Base-by-base conservation (phyloP, 2,797 vertebrate genomes). In the Ptychobarbus kaznakovi region DNA sequence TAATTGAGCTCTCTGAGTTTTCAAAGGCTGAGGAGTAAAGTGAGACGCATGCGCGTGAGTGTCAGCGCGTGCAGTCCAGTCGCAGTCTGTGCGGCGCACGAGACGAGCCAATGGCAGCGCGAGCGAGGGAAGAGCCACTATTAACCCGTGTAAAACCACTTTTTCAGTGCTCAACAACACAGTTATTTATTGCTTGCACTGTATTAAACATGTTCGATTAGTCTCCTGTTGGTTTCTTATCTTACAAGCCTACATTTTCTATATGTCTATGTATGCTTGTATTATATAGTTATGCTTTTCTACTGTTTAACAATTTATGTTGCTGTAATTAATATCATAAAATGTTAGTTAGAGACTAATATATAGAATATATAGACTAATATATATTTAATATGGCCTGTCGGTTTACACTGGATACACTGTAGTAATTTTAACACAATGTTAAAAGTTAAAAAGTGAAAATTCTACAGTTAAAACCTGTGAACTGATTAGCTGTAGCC, bases 1-100 rank as follows among this genome's bases (percentile, higher is more conserved):
- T 96, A 92, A 94, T 95, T 94, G 91, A 93, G 96, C 94, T 92
- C 94, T 92, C 94, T 93, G 90, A 94, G 92, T 96, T 95, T 85
- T 95, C 94, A 92, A 94, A 94, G 95, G 94, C 94, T 93, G 92
- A 90, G 79, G 79, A 85, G 86, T 90, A 88, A 90, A 74, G 90
- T 83, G 90, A 86, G 83, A 92, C 96, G 97, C 97, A 97, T 93
- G 96, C 96, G 96, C 96, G 18, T 76, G 82, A 80, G 56, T 15
- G 87, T 91, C 8, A 25, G 63, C 18, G 88, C 84, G 35, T 92
- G 92, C 92, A 88, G 93, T 91, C 85, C 91, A 88, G 90, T 83
- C 89, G 88, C 88, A 83, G 87, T 83, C 86, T 28, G 70, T 90
- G 92, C 92, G 90, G 85, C 85, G 92, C 90, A 89, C 58, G 83